Conservation (phyloP, 1,140 invertebrate genomes). For the Caenorhabditis remanei region DNA sequence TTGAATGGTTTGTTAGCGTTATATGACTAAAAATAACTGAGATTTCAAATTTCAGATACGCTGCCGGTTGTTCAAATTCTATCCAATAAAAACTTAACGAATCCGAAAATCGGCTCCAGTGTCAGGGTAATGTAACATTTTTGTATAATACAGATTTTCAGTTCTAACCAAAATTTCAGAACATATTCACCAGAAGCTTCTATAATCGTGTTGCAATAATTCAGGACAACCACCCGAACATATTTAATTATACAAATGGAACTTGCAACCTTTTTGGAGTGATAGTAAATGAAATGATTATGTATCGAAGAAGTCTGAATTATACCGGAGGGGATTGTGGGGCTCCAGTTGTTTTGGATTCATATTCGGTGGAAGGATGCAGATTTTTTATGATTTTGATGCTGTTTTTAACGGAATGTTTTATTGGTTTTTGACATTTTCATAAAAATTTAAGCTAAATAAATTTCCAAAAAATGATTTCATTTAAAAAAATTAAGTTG, state of each 20-base stretch:
- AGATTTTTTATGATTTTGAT: background rate
- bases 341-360: no score
- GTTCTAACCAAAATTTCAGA: background rate
- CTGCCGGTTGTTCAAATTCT: background rate
- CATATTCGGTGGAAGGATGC: background rate
- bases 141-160: background rate
- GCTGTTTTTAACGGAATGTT: no score
- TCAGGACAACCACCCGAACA: slow-evolving; percentile 23
- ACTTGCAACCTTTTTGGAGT: background rate
- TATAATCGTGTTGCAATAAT: background rate
- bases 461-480: background rate
- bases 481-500: background rate
- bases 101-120: background rate
- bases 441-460: background rate
- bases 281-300: background rate
- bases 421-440: no score
- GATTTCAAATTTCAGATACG: background rate
- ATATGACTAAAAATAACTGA: background rate
- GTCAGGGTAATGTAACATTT: no score
- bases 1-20: background rate
- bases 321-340: slow-evolving; percentile 21
- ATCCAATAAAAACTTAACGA: background rate
- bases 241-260: background rate
- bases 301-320: background rate
- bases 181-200: background rate